These are phyloP conservation scores for Girardia tigrina DNA, from an alignment of 2,888 invertebrate species.

Conservation along the genomic window DNA sequence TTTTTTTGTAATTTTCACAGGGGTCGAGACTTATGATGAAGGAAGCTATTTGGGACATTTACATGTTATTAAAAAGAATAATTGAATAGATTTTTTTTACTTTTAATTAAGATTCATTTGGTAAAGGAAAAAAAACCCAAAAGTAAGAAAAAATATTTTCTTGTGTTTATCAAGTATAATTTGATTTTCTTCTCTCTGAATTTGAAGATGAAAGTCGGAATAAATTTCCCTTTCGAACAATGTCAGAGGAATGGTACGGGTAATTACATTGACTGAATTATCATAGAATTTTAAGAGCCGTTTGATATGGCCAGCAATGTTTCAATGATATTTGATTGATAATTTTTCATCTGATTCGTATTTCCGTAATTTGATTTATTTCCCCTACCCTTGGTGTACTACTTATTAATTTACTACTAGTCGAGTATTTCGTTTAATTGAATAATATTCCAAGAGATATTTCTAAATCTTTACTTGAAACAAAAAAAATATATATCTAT, in stretches of 20 bases:
- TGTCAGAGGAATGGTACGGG: neutral
- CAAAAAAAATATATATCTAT: too few relatives aligned
- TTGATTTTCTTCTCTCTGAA: neutral
- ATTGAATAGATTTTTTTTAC: too few relatives aligned
- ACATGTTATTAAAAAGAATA: neutral
- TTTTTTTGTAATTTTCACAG: too few relatives aligned
- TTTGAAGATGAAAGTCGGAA: neutral
- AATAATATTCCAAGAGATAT: too few relatives aligned
- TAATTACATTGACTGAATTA: neutral
- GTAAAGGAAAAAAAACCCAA: neutral
- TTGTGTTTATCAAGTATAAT: neutral
- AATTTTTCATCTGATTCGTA: slow-evolving; percentile 9
- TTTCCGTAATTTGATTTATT: neutral
- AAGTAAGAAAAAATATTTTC: neutral
- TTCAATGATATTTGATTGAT: slow-evolving; percentile 19
- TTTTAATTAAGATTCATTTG: slow-evolving; percentile 1
- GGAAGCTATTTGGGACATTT: too few relatives aligned
- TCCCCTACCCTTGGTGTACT: neutral
- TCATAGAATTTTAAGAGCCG: neutral
- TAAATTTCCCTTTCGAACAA: neutral
- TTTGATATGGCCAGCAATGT: slow-evolving; percentile 18
- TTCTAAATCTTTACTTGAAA: neutral
- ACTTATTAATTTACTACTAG: slow-evolving; percentile 15
- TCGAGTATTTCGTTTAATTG: neutral
- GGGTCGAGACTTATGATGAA: too few relatives aligned